Evolutionary conservation across 2,113 vertebrate genomes (phyloP).

Genomic region (Salminus brasiliensis): DNA sequence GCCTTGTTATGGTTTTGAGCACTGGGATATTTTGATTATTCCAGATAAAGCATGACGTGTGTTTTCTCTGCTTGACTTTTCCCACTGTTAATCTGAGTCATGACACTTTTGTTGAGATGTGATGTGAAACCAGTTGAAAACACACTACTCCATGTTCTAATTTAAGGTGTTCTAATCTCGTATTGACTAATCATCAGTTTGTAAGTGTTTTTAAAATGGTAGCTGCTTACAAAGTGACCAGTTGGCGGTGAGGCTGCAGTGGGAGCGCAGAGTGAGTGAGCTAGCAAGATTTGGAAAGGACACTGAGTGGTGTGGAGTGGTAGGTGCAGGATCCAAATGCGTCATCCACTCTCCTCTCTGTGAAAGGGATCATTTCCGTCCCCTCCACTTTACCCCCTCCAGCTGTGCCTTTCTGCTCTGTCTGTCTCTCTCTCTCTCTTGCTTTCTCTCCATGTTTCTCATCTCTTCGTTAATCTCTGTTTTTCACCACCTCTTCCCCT

Average conservation of each 20-base stretch:
- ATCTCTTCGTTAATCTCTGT: slow-evolving; percentile 25
- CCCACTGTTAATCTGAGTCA: neutral
- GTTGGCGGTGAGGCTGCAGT: slow-evolving; percentile 12
- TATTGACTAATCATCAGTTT: neutral
- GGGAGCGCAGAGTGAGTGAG: slow-evolving; percentile 31
- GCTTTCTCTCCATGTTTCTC: neutral
- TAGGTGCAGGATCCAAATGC: slow-evolving; percentile 45
- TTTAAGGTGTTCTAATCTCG: slow-evolving; percentile 5
- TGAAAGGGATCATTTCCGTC: slow-evolving; percentile 50
- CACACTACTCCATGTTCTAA: neutral
- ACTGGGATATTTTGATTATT: too few species aligned
- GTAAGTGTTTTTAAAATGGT: neutral
- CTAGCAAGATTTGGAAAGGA: slow-evolving; percentile 41
- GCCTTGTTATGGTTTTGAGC: too few species aligned
- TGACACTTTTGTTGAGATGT: neutral
- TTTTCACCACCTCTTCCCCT: neutral
- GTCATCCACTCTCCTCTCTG: slow-evolving; percentile 38
- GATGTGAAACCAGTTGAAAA: neutral
- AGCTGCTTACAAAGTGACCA: neutral
- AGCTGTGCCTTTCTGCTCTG: slow-evolving; percentile 39
- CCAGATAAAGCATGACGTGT: too few species aligned
- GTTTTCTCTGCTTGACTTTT: too few species aligned
- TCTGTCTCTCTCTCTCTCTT: neutral
- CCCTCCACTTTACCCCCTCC: slow-evolving; percentile 39
- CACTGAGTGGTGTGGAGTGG: slow-evolving; percentile 34